These are phyloP conservation scores for Potamilus streckersoni DNA, from an alignment of 1,140 invertebrate genomes.

Conservation along the genomic window DNA sequence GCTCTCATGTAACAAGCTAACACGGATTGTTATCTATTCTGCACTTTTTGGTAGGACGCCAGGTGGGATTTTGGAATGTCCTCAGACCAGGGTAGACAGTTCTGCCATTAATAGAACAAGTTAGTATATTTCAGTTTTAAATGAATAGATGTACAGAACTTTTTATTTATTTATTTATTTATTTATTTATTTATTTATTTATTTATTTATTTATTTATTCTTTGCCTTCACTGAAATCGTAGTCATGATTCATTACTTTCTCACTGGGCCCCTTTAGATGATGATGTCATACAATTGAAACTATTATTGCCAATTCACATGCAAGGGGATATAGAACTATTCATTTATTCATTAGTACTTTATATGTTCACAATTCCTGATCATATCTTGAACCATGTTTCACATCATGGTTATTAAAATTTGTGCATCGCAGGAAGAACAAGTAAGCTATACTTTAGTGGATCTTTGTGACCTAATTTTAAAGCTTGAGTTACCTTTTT, in stretches of 20 bases:
- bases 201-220: background rate
- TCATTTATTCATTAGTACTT: too few relatives aligned
- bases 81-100: conserved; percentile 52
- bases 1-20: conserved; percentile 64
- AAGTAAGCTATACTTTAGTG: too few relatives aligned
- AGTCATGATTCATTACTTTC: background rate
- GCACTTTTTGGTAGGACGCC: conserved; percentile 88
- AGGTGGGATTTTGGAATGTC: conserved; percentile 89
- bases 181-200: too few relatives aligned
- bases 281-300: background rate
- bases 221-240: background rate
- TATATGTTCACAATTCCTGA: too few relatives aligned
- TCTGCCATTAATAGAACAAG: background rate
- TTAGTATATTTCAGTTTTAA: background rate
- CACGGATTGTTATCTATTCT: conserved; percentile 89
- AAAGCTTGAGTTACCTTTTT: too few relatives aligned
- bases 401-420: too few relatives aligned
- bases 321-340: too few relatives aligned
- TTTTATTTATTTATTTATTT: background rate
- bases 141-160: background rate
- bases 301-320: background rate
- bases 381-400: too few relatives aligned
- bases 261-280: background rate
- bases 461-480: too few relatives aligned
- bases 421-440: too few relatives aligned